Percentiles rank a stretch among this genome's conserved stretches.
phyloP scores from a whole-genome alignment of 1,140 invertebrate genomes.

The Drosophila malerkotliana region DNA sequence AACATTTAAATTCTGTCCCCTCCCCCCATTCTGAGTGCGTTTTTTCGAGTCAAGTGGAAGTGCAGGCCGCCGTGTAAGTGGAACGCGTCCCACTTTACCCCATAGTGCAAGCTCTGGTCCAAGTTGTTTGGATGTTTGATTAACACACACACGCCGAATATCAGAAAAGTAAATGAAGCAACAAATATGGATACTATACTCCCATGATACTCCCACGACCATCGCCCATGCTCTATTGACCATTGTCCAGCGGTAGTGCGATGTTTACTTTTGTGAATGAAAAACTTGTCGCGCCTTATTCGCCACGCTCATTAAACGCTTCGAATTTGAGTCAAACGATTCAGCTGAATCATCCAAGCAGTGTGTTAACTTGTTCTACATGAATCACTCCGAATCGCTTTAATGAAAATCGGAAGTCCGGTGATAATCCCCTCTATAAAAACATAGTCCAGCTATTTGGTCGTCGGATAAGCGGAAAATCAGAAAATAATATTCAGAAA shows the following conservation, averaged over 20 bases:
- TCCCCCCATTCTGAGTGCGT: slow-evolving; percentile 8
- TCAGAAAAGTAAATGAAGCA: slow-evolving; percentile 4
- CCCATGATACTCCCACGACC: slow-evolving; percentile 58
- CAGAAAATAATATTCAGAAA: slow-evolving; percentile 10
- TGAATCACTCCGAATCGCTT: slow-evolving; percentile 26
- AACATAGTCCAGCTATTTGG: slow-evolving; percentile 3
- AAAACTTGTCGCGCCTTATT: slow-evolving; percentile 69
- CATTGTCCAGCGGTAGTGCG: background rate
- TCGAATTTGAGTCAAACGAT: slow-evolving; percentile 16
- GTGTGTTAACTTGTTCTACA: slow-evolving; percentile 23
- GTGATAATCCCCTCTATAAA: slow-evolving; percentile 20
- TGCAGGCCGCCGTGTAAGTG: slow-evolving; percentile 50
- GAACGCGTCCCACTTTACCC: slow-evolving; percentile 77
- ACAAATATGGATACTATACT: slow-evolving; percentile 14
- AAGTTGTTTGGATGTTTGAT: slow-evolving; percentile 56
- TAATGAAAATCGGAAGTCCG: slow-evolving; percentile 46
- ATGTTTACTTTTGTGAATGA: slow-evolving; percentile 66
- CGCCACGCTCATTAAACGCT: slow-evolving; percentile 33
- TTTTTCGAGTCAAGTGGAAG: slow-evolving; percentile 47
- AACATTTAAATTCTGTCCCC: slow-evolving; percentile 32
- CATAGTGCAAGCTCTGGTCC: slow-evolving; percentile 49
- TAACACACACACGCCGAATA: slow-evolving; percentile 35
- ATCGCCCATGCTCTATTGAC: background rate
- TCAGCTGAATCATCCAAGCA: slow-evolving; percentile 46
- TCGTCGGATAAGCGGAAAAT: slow-evolving; percentile 29